A percentile compares a stretch with the other conserved stretches of the same genome.
Conservation (phyloP, 2,888 invertebrate genomes). For the Drosophila birchii region DNA sequence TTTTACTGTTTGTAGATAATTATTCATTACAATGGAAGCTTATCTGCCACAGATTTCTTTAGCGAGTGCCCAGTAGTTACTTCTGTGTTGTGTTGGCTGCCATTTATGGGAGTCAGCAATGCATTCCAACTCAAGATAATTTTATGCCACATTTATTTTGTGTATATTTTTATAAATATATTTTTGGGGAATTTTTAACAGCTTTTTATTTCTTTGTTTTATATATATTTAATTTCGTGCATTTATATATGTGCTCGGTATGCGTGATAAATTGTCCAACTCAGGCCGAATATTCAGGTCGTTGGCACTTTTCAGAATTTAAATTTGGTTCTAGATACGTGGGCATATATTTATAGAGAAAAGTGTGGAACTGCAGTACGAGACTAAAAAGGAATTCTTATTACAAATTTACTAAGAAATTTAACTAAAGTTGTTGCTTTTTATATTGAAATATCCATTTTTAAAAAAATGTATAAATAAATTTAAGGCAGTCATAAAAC, state of each 20-base stretch:
- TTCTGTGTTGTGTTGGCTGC: background rate
- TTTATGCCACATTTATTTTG: background rate
- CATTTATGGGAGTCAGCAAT: background rate
- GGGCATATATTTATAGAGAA: background rate
- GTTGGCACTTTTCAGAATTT: background rate
- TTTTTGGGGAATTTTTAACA: background rate
- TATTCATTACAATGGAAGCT: no score
- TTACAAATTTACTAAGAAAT: background rate
- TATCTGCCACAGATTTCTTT: background rate
- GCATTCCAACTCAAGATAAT: background rate
- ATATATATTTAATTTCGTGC: background rate
- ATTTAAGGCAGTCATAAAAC: no score
- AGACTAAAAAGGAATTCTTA: background rate
- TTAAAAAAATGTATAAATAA: no score
- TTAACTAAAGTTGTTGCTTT: background rate
- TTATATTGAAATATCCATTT: background rate
- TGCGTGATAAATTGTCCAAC: conserved; percentile 4
- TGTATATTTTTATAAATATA: conserved; percentile 3
- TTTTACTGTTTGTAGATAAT: background rate
- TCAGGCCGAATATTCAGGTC: conserved; percentile 4
- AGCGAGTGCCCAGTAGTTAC: background rate
- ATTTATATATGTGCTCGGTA: background rate
- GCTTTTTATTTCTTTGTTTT: background rate
- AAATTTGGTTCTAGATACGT: background rate
- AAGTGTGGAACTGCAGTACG: background rate